These are phyloP conservation scores for Thysanoteuthis rhombus DNA, from an alignment of 2,888 invertebrate genomes.

Conservation along the genomic window DNA sequence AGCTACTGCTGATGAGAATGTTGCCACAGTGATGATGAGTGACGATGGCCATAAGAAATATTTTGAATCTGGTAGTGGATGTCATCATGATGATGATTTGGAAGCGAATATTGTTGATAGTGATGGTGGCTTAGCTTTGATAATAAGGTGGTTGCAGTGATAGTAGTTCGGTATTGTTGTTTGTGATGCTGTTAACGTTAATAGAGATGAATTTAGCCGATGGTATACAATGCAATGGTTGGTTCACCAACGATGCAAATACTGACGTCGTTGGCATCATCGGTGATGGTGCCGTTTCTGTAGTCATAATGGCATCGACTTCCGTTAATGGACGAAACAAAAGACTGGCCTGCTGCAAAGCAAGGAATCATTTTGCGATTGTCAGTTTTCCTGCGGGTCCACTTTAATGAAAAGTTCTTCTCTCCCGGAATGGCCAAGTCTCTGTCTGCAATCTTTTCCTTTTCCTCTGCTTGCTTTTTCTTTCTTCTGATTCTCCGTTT, in stretches of 20 bases:
- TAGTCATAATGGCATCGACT: background rate
- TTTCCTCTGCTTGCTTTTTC: background rate
- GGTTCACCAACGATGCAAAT: background rate
- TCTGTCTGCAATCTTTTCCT: background rate
- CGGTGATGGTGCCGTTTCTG: background rate
- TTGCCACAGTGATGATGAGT: too few relatives aligned
- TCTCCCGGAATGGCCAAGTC: background rate
- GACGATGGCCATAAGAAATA: too few relatives aligned
- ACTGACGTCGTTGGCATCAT: background rate
- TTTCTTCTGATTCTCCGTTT: background rate
- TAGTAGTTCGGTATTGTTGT: background rate
- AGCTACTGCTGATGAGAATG: too few relatives aligned
- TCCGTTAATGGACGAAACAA: background rate
- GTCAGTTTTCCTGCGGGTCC: slow-evolving; percentile 12
- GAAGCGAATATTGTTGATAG: too few relatives aligned
- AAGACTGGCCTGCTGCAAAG: background rate
- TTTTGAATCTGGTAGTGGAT: too few relatives aligned
- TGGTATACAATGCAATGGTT: background rate
- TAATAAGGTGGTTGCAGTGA: background rate
- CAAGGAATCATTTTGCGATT: background rate
- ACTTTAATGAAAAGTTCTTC: background rate
- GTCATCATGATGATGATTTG: too few relatives aligned
- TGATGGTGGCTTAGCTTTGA: too few relatives aligned
- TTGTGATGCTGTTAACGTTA: background rate
- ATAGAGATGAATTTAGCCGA: background rate